phyloP scores from a whole-genome alignment of 2,888 invertebrate genomes.

The Branchipolynoe longqiensis region DNA sequence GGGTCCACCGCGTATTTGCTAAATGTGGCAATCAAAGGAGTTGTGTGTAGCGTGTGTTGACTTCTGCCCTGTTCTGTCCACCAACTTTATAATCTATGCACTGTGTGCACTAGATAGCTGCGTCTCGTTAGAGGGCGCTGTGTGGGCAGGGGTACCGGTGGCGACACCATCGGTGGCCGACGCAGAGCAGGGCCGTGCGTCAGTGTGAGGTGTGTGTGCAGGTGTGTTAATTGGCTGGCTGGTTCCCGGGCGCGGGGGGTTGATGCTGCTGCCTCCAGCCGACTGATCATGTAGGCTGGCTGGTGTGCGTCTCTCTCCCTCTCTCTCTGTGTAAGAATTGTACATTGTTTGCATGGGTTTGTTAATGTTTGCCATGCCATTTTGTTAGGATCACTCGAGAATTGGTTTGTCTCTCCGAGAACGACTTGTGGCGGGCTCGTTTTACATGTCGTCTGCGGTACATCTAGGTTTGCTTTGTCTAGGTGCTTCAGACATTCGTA shows the following conservation, averaged over 20 bases:
- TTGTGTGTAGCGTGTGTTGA: too few species aligned
- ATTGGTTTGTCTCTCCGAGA: not conserved
- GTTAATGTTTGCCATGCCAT: slow-evolving; percentile 51
- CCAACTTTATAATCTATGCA: not conserved
- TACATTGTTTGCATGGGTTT: slow-evolving; percentile 57
- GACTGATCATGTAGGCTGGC: not conserved
- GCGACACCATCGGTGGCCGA: not conserved
- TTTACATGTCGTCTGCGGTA: slow-evolving; percentile 42
- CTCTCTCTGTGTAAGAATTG: slow-evolving; percentile 24
- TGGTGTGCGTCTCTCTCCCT: too few species aligned
- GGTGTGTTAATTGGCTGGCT: slow-evolving; percentile 11
- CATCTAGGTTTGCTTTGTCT: slow-evolving; percentile 53
- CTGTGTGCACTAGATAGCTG: not conserved
- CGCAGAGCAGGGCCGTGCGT: not conserved
- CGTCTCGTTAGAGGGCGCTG: not conserved
- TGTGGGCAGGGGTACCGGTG: not conserved
- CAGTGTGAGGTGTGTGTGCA: slow-evolving; percentile 21
- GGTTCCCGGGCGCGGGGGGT: not conserved
- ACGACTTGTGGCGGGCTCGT: not conserved
- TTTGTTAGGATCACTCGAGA: slow-evolving; percentile 36
- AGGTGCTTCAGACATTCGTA: slow-evolving; percentile 49
- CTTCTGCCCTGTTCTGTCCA: too few species aligned
- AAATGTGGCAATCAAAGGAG: too few species aligned
- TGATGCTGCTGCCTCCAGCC: not conserved
- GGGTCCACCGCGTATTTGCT: too few species aligned